Conservation (phyloP, 2,888 invertebrate species). For the Eristalis tenax region DNA sequence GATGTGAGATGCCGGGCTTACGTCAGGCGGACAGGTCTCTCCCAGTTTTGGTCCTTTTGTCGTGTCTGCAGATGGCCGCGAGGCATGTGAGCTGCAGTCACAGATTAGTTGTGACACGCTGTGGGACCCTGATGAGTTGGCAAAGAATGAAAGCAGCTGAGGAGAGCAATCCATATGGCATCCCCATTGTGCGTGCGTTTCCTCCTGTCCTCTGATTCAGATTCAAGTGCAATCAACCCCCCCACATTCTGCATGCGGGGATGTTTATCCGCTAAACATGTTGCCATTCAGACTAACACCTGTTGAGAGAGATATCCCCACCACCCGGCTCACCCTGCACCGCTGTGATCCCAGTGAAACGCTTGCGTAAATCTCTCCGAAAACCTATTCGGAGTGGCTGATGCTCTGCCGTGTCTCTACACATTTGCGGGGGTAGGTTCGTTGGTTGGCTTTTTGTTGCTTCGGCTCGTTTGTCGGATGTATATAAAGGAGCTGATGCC, state of each 20-base stretch:
- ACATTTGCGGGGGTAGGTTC: conserved; percentile 36
- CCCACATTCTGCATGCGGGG: neutral
- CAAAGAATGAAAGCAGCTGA: neutral
- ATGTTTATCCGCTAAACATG: conserved; percentile 22
- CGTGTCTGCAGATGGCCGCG: neutral
- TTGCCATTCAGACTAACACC: conserved; percentile 45
- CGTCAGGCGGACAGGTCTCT: neutral
- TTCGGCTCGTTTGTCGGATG: conserved; percentile 8
- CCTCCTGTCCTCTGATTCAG: neutral
- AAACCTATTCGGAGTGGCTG: conserved; percentile 51
- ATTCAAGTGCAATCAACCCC: neutral
- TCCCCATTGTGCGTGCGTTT: neutral
- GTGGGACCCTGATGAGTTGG: conserved; percentile 5
- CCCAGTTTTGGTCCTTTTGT: conserved; percentile 2
- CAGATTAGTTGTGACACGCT: conserved; percentile 9
- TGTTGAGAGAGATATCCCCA: conserved; percentile 63
- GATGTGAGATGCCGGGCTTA: conserved; percentile 10
- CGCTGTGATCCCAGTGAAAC: conserved; percentile 54
- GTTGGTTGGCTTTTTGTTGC: neutral
- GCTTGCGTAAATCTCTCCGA: conserved; percentile 71
- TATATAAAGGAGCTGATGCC: conserved; percentile 78
- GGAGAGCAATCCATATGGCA: conserved; percentile 4
- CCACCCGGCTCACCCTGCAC: conserved; percentile 15
- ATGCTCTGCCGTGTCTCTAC: conserved; percentile 6
- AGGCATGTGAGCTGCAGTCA: conserved; percentile 2